Conservation (phyloP, 1,140 invertebrate species). For the Saccostrea glomerata region DNA sequence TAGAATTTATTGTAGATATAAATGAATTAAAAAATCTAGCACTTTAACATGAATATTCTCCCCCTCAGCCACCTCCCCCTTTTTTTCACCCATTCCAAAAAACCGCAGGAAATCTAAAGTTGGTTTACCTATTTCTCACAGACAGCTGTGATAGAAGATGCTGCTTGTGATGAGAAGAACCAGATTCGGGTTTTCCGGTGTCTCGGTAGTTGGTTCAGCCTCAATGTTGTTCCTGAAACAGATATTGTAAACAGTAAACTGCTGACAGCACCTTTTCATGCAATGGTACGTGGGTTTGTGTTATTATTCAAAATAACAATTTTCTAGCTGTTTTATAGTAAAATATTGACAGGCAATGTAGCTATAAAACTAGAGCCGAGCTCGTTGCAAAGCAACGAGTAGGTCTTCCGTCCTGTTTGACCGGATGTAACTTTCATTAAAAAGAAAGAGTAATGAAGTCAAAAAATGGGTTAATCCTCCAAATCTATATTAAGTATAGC, state of each 20-base stretch:
- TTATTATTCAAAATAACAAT: neutral
- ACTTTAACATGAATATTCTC: too few species aligned
- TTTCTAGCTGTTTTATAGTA: neutral
- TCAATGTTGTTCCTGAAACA: constrained; percentile 77
- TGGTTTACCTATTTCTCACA: constrained; percentile 51
- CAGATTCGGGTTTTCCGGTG: constrained; percentile 77
- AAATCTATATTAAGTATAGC: too few species aligned
- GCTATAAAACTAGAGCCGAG: too few species aligned
- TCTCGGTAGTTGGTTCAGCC: constrained; percentile 80
- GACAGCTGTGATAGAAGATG: constrained; percentile 67
- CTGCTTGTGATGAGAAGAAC: constrained; percentile 66
- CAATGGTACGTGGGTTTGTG: constrained; percentile 70
- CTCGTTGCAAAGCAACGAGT: too few species aligned
- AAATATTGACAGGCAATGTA: neutral
- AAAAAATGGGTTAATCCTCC: too few species aligned
- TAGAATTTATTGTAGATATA: too few species aligned
- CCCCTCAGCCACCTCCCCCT: neutral
- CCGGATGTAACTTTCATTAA: too few species aligned
- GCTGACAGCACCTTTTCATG: constrained; percentile 77
- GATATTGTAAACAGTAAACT: constrained; percentile 75
- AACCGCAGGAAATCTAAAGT: constrained; percentile 56
- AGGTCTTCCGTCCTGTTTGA: too few species aligned
- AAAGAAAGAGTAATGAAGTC: too few species aligned
- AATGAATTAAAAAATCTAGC: too few species aligned
- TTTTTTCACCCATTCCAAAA: neutral